Percentiles rank a stretch among this genome's conserved stretches.
These are phyloP conservation scores for Chelonia mydas DNA, from an alignment of 2,797 vertebrate species.

Conservation along the genomic window DNA sequence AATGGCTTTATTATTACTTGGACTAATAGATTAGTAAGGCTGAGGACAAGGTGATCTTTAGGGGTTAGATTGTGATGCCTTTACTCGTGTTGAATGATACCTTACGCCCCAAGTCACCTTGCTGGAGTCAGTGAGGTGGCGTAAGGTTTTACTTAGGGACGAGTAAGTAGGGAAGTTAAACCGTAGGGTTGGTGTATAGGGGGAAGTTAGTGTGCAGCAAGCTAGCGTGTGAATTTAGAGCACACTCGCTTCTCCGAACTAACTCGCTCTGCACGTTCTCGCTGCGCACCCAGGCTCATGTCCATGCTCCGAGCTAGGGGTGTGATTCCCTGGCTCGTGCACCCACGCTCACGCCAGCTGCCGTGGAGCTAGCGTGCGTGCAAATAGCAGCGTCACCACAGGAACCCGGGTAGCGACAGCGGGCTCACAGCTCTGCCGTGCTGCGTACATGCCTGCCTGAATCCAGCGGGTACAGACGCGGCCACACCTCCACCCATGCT, in stretches of 20 bases:
- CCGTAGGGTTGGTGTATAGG: background rate
- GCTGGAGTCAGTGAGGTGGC: background rate
- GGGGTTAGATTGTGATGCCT: background rate
- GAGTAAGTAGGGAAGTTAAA: too few relatives aligned
- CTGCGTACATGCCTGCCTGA: too few relatives aligned
- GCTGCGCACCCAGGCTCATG: too few relatives aligned
- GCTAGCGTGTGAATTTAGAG: background rate
- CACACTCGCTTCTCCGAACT: background rate
- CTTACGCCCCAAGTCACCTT: background rate
- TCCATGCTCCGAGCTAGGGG: background rate
- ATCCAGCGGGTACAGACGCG: too few relatives aligned
- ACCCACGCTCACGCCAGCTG: background rate
- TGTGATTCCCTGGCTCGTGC: background rate
- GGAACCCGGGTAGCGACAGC: too few relatives aligned
- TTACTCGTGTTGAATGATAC: background rate
- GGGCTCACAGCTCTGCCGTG: too few relatives aligned
- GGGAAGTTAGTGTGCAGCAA: background rate
- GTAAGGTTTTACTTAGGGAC: background rate
- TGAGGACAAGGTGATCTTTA: background rate
- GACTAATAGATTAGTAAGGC: background rate
- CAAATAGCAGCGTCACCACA: background rate
- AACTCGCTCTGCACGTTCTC: too few relatives aligned
- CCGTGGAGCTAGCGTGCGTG: background rate
- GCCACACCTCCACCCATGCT: too few relatives aligned
- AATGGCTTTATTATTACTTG: background rate